Conservation (phyloP, 1,140 invertebrate genomes). For the Drosophila gunungcola region DNA sequence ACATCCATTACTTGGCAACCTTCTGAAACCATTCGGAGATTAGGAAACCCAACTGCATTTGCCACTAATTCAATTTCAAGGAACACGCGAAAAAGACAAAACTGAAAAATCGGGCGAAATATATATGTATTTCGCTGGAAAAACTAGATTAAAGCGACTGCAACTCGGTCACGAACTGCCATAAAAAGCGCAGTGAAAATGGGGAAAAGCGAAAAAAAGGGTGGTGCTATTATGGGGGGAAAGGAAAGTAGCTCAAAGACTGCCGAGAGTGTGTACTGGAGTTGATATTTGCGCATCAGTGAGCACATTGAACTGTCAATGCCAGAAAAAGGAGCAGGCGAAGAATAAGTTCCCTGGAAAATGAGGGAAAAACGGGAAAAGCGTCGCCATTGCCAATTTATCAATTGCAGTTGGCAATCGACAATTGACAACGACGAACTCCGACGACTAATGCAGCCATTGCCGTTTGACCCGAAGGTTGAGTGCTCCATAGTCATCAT, state of each 20-base stretch:
- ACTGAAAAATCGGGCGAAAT: constrained; percentile 24
- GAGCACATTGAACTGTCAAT: constrained; percentile 83
- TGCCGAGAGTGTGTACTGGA: constrained; percentile 66
- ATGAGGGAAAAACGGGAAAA: constrained; percentile 22
- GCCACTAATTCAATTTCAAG: constrained; percentile 78
- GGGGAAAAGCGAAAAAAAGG: constrained; percentile 27
- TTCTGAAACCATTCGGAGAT: constrained; percentile 55
- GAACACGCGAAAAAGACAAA: constrained; percentile 55
- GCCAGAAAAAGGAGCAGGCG: constrained; percentile 32
- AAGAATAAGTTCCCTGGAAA: constrained; percentile 35
- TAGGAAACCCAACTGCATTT: constrained; percentile 63
- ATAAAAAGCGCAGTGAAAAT: constrained; percentile 73
- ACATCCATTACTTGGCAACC: constrained; percentile 65
- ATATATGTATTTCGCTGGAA: constrained; percentile 4
- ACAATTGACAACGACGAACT: constrained; percentile 56
- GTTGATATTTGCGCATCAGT: constrained; percentile 82
- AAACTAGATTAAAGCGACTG: constrained; percentile 70
- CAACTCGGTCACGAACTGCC: constrained; percentile 80
- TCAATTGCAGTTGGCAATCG: constrained; percentile 75
- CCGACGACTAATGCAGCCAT: constrained; percentile 66
- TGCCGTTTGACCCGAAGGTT: constrained; percentile 62
- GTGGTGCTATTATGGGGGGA: not conserved
- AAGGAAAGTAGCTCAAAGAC: constrained; percentile 2
- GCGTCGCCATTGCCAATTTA: constrained; percentile 70
- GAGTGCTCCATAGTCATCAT: constrained; percentile 41